phyloP scores from a whole-genome alignment of 2,888 invertebrate genomes.

The Lysandra bellargus region DNA sequence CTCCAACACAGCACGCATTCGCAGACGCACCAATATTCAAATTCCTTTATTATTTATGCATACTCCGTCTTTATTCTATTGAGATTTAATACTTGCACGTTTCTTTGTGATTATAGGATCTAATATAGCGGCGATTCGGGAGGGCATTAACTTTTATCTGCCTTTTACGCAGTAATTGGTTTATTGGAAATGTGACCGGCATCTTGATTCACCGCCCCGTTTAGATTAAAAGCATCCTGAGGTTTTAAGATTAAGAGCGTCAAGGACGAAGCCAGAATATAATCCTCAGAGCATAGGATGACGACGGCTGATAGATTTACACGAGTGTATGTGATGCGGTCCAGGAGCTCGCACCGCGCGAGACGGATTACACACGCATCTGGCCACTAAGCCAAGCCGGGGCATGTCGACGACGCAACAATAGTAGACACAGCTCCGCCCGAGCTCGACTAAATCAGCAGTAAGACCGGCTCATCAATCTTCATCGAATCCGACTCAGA shows the following conservation, averaged over 20 bases:
- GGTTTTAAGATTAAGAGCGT: constrained; percentile 6
- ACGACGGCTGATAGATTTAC: constrained; percentile 6
- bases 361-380: constrained; percentile 19
- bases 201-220: neutral
- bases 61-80: constrained; percentile 47
- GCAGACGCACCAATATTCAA: constrained; percentile 64
- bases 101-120: constrained; percentile 31
- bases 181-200: constrained; percentile 17
- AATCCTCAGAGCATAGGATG: neutral
- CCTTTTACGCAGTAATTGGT: constrained; percentile 17
- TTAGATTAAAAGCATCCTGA: constrained; percentile 7
- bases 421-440: neutral
- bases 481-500: constrained; percentile 19
- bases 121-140: constrained; percentile 26
- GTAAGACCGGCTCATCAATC: constrained; percentile 4
- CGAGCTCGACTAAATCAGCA: neutral
- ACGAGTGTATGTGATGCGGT: constrained; percentile 2
- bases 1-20: constrained; percentile 68
- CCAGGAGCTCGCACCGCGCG: neutral
- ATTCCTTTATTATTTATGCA: constrained; percentile 66
- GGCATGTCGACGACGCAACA: neutral
- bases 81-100: constrained; percentile 31
- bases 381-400: constrained; percentile 1
- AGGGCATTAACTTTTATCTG: constrained; percentile 26
- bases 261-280: neutral